A percentile compares a stretch with the other conserved stretches of the same genome.
Conservation (phyloP, 2,113 vertebrate species). For the Hemiprocne comata region DNA sequence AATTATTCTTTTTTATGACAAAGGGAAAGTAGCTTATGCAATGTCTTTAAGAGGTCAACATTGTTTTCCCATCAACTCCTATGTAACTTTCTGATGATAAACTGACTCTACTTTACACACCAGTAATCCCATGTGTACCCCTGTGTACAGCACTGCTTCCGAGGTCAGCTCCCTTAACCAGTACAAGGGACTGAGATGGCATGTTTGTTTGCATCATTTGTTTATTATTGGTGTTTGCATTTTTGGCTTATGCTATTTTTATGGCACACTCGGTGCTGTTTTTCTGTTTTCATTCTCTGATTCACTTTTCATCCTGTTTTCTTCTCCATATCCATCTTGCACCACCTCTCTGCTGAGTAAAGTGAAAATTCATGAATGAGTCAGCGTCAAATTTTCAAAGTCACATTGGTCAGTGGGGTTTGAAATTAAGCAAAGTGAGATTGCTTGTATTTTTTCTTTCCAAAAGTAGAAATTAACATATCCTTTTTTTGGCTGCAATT, state of each 20-base stretch:
- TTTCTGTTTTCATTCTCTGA: constrained; percentile 3
- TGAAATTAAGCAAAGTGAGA: constrained; percentile 37
- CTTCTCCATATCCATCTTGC: not conserved
- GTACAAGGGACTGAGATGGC: not conserved
- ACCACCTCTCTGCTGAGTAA: not conserved
- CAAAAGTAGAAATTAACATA: not conserved
- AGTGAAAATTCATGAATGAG: constrained; percentile 25
- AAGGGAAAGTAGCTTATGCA: not conserved
- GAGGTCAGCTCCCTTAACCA: not conserved
- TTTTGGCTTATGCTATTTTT: constrained; percentile 19
- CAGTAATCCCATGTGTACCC: not conserved
- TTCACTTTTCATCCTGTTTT: constrained; percentile 41
- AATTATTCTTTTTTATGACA: not conserved
- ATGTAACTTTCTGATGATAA: not conserved
- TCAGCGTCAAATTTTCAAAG: constrained; percentile 36
- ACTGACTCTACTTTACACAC: not conserved
- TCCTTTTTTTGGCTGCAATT: not conserved
- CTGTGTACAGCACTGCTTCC: not conserved
- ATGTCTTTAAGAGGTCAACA: not conserved
- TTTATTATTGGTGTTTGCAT: not conserved
- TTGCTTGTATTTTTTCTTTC: not conserved
- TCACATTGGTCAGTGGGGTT: constrained; percentile 22
- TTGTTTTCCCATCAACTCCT: not conserved
- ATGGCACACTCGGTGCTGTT: not conserved
- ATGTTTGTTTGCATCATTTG: not conserved